A percentile compares a stretch with the other conserved stretches of the same genome.
phyloP scores from a whole-genome alignment of 2,113 vertebrate genomes.

The Isurus oxyrinchus region DNA sequence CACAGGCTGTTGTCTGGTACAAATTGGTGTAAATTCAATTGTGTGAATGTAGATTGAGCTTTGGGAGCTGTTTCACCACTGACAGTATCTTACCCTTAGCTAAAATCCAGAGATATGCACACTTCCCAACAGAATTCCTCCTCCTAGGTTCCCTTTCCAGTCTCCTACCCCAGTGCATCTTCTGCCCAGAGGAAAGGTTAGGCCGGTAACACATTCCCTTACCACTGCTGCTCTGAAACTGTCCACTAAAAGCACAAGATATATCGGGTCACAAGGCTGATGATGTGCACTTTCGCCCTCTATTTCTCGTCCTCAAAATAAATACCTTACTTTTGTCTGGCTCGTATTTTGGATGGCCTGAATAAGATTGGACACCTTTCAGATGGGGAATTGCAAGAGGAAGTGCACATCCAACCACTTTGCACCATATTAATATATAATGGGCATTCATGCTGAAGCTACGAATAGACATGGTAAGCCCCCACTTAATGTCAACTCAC shows the following conservation, averaged over 20 bases:
- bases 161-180: background rate
- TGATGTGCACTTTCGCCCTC: background rate
- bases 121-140: background rate
- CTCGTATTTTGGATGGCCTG: background rate
- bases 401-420: no score
- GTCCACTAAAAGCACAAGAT: background rate
- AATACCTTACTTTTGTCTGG: background rate
- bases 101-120: background rate
- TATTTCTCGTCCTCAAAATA: background rate
- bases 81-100: background rate
- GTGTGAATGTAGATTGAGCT: background rate
- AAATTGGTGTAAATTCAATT: background rate
- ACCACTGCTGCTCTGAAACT: background rate
- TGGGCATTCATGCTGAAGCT: no score
- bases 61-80: background rate
- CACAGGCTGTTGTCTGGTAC: background rate
- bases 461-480: no score
- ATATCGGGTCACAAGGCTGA: background rate
- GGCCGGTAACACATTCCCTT: background rate
- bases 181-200: background rate
- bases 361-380: background rate
- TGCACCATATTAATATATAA: no score
- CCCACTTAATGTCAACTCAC: no score
- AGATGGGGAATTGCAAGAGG: background rate
- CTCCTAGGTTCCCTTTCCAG: background rate